Percentiles rank a stretch among this genome's conserved stretches.
phyloP scores from a whole-genome alignment of 1,140 invertebrate species.

The Brachystomella parvula region DNA sequence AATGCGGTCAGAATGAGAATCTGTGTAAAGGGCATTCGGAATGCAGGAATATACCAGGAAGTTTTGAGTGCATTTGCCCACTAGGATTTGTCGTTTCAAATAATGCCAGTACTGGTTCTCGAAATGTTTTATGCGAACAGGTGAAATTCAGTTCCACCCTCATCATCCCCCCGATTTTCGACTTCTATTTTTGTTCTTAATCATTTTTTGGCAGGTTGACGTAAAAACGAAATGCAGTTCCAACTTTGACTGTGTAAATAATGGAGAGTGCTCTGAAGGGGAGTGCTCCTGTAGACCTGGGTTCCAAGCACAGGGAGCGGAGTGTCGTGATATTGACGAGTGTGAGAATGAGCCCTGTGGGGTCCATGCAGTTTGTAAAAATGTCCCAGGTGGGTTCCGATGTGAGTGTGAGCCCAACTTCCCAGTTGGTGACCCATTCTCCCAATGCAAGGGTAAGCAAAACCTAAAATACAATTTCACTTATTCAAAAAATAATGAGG shows the following conservation, averaged over 20 bases:
- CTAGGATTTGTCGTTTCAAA: slow-evolving; percentile 72
- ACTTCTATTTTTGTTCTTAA: not conserved
- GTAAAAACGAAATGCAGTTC: slow-evolving; percentile 75
- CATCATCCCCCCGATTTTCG: not conserved
- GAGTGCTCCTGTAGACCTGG: slow-evolving; percentile 86
- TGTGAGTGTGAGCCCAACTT: slow-evolving; percentile 79
- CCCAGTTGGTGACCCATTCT: slow-evolving; percentile 67
- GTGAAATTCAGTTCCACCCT: slow-evolving; percentile 47
- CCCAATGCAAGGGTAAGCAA: slow-evolving; percentile 62
- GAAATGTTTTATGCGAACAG: slow-evolving; percentile 74
- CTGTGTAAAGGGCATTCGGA: slow-evolving; percentile 77
- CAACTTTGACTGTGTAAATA: slow-evolving; percentile 85
- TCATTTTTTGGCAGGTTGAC: slow-evolving; percentile 55
- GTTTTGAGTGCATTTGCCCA: slow-evolving; percentile 78
- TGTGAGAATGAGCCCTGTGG: slow-evolving; percentile 72
- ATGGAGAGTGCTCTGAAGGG: slow-evolving; percentile 70
- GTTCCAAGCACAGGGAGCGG: slow-evolving; percentile 67
- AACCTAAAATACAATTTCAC: not conserved
- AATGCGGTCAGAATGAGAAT: slow-evolving; percentile 69
- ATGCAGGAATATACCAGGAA: slow-evolving; percentile 77
- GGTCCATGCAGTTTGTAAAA: slow-evolving; percentile 67
- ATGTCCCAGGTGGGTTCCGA: slow-evolving; percentile 70
- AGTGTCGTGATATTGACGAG: slow-evolving; percentile 75
- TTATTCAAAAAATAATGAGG: not conserved
- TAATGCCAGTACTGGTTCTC: slow-evolving; percentile 53